Base-by-base conservation (phyloP, 2,797 vertebrate species). In the Acanthiza pusilla region DNA sequence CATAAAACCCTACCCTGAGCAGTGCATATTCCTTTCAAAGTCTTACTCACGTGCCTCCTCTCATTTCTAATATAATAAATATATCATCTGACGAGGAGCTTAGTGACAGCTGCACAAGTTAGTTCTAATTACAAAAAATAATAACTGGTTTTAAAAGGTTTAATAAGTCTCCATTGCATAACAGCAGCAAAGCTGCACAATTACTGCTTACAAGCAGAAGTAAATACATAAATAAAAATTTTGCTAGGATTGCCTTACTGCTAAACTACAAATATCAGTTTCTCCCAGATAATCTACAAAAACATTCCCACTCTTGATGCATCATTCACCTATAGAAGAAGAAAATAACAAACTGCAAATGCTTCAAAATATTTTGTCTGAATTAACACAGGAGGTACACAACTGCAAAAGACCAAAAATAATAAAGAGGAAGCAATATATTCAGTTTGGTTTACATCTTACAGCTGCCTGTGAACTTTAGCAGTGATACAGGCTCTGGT, bases 61-160 rank as follows among this genome's bases (percentile, higher is more conserved):
- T 97, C 93, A 94, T 97, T 96, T 97, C 91, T 72, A 96, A 93
- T 92, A 96, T 94, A 96, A 97, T 92, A 94, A 96, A 97, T 97
- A 96, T 96, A 97, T 97, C 97, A 97, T 97, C 93, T 94, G 96
- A 97, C 91, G 88, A 97, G 88, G 97, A 98, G 97, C 96, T 96
- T 94, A 91, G 96, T 97, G 97, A 98, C 98, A 98, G 98, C 98
- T 98, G 98, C 97, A 96, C 85, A 96, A 96, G 90, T 91, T 87
- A 93, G 75, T 82, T 94, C 87, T 91, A 89, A 89, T 91, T 88
- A 85, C 94, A 91, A 95, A 94, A 88, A 96, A 91, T 53, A 96
- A 84, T 92, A 86, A 54, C 76, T 61, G 48, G 40, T 82, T 94
- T 96, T 96, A 94, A 97, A 97, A 97, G 58, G 95, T 95, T 92